phyloP scores from a whole-genome alignment of 2,888 invertebrate genomes.

The Smittia sp. region DNA sequence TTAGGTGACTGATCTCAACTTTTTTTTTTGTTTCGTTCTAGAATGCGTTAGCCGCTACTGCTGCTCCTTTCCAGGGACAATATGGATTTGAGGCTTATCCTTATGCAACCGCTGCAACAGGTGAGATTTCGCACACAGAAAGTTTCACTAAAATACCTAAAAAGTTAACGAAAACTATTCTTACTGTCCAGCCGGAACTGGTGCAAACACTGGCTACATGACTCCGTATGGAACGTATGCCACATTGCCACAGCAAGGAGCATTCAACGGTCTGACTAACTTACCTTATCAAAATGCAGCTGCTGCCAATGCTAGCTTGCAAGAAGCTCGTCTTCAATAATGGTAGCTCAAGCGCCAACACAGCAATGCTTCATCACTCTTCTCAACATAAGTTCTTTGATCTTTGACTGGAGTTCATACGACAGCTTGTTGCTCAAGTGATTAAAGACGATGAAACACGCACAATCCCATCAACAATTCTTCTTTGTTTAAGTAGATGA shows the following conservation, averaged over 20 bases:
- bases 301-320: slow-evolving; percentile 45
- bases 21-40: neutral
- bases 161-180: neutral
- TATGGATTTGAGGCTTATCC: slow-evolving; percentile 46
- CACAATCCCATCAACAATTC: neutral
- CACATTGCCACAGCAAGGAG: slow-evolving; percentile 44
- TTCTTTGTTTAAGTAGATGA: slow-evolving; percentile 38
- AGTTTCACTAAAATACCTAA: neutral
- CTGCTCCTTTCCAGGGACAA: slow-evolving; percentile 45
- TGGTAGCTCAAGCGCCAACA: slow-evolving; percentile 35
- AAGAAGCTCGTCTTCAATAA: slow-evolving; percentile 46
- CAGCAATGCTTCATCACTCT: neutral
- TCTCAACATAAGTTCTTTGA: neutral
- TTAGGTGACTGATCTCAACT: neutral
- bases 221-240: slow-evolving; percentile 45
- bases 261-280: slow-evolving; percentile 44
- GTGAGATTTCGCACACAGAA: slow-evolving; percentile 38
- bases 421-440: slow-evolving; percentile 2
- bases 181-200: slow-evolving; percentile 41
- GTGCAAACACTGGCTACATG: slow-evolving; percentile 44
- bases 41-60: slow-evolving; percentile 44
- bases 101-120: slow-evolving; percentile 44
- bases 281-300: slow-evolving; percentile 44
- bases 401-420: slow-evolving; percentile 20
- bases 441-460: neutral